Evolutionary conservation across 2,797 vertebrate species (phyloP).

Genomic region (Sphaeramia orbicularis): DNA sequence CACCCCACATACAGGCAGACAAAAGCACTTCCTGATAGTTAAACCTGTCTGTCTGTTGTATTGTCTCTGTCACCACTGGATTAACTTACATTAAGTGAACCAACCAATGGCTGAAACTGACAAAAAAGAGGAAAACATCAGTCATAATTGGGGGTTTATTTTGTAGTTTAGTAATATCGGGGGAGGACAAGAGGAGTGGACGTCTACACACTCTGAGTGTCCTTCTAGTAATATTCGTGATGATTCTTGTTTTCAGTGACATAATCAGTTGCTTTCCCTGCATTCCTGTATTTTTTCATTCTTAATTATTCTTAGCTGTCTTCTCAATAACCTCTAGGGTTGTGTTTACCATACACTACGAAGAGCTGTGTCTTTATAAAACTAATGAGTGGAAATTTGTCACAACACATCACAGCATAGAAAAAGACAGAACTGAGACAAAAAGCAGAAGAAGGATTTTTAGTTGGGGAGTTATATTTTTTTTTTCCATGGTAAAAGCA

Average conservation of each 20-base stretch:
- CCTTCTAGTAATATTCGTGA: slow-evolving; percentile 9
- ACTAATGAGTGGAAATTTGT: background rate
- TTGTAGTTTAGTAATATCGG: too few species aligned
- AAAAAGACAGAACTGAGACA: background rate
- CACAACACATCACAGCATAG: background rate
- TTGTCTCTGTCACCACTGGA: too few species aligned
- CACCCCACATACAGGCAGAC: too few species aligned
- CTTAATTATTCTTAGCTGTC: slow-evolving; percentile 3
- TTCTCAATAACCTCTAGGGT: background rate
- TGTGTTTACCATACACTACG: background rate
- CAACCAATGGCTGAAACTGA: too few species aligned
- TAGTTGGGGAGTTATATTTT: background rate
- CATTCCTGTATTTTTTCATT: background rate
- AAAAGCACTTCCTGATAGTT: too few species aligned
- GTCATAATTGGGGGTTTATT: too few species aligned
- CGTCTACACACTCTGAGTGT: too few species aligned
- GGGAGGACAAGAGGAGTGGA: too few species aligned
- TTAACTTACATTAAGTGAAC: too few species aligned
- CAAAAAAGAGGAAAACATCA: too few species aligned
- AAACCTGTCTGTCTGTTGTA: too few species aligned
- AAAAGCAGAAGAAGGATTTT: background rate
- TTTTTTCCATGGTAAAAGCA: background rate
- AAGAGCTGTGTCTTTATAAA: background rate
- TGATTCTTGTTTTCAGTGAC: slow-evolving; percentile 10
- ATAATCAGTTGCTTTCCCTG: slow-evolving; percentile 13